Conservation (phyloP, 1,140 invertebrate species). For the Lordiphosa clarofinis region DNA sequence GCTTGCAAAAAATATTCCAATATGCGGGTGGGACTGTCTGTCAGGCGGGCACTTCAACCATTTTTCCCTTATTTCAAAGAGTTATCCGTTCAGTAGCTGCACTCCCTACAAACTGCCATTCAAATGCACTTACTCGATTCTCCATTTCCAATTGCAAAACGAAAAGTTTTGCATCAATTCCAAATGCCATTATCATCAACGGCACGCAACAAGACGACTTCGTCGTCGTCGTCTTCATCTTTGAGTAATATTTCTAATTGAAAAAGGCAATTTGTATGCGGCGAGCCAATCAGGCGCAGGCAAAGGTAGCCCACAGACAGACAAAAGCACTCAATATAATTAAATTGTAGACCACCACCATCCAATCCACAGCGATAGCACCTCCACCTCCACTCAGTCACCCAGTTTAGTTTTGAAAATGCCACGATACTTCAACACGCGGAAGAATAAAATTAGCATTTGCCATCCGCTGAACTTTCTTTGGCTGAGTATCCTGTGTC, state of each 20-base stretch:
- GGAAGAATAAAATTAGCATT: conserved; percentile 53
- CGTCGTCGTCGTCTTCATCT: conserved; percentile 31
- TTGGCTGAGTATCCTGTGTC: conserved; percentile 19
- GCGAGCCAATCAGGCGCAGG: conserved; percentile 41
- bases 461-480: conserved; percentile 27
- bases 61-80: no score
- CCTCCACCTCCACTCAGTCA: conserved; percentile 17
- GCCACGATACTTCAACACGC: conserved; percentile 41
- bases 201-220: conserved; percentile 24
- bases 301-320: conserved; percentile 29
- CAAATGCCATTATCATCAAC: conserved; percentile 23
- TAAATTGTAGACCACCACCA: conserved; percentile 49
- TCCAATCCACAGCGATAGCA: conserved; percentile 2
- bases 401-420: conserved; percentile 29
- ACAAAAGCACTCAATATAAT: conserved; percentile 75
- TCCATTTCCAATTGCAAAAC: conserved; percentile 31
- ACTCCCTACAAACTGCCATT: no score
- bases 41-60: no score
- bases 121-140: conserved; percentile 26
- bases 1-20: no score
- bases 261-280: conserved; percentile 75
- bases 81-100: no score
- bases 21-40: no score
- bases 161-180: conserved; percentile 59
- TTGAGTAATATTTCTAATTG: conserved; percentile 69